These are phyloP conservation scores for Hycleus phaleratus DNA, from an alignment of 1,140 invertebrate species.

Conservation along the genomic window DNA sequence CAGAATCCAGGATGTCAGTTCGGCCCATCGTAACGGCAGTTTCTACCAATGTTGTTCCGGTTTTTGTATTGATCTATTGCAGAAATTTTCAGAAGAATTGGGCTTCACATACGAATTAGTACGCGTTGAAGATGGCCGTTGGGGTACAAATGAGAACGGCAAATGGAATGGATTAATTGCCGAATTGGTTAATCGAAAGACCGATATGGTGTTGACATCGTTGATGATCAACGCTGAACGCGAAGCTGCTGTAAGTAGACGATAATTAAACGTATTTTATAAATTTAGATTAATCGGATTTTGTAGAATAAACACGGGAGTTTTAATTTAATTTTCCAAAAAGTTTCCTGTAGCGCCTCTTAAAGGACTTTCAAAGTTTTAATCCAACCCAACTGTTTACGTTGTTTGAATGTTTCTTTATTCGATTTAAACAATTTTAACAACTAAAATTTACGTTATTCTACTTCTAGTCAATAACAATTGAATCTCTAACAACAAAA, in stretches of 20 bases:
- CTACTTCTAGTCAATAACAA: too few species aligned
- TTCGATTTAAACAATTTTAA: too few species aligned
- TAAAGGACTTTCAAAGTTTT: too few species aligned
- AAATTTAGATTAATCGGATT: neutral
- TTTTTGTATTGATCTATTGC: constrained; percentile 92
- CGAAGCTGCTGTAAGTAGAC: constrained; percentile 61
- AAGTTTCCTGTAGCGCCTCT: too few species aligned
- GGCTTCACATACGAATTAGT: constrained; percentile 94
- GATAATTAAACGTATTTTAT: too few species aligned
- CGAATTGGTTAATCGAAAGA: constrained; percentile 85
- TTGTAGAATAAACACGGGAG: neutral
- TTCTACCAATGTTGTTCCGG: constrained; percentile 93
- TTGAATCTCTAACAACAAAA: too few species aligned
- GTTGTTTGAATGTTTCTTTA: too few species aligned
- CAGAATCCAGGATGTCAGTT: constrained; percentile 63
- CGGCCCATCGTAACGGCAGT: constrained; percentile 72
- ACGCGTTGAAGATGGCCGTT: constrained; percentile 89
- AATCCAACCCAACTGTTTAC: too few species aligned
- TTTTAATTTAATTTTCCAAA: too few species aligned
- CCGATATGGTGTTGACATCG: constrained; percentile 95
- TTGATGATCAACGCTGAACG: constrained; percentile 95
- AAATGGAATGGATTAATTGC: constrained; percentile 97
- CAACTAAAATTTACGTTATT: too few species aligned
- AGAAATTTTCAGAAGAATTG: constrained; percentile 84
- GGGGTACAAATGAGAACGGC: constrained; percentile 86